Conservation (phyloP, 2,888 invertebrate species). For the Calephelis perditalis region DNA sequence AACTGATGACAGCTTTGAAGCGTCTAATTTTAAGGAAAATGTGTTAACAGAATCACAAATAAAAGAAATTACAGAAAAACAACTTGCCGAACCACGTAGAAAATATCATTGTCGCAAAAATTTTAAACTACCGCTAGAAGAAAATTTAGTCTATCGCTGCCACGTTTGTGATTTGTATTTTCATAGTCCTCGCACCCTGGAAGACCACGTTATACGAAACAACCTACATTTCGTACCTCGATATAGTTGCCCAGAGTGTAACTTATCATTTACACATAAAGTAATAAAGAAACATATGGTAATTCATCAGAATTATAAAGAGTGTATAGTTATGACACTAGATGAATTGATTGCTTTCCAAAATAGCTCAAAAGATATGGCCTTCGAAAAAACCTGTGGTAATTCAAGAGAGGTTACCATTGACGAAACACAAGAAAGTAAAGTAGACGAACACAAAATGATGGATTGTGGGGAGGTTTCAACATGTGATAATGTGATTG, state of each 20-base stretch:
- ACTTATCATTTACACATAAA: background rate
- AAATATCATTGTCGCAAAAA: too few relatives aligned
- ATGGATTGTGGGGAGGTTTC: too few relatives aligned
- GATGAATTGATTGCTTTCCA: conserved; percentile 1
- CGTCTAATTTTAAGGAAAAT: too few relatives aligned
- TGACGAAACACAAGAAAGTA: background rate
- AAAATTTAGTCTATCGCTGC: conserved; percentile 10
- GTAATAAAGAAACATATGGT: background rate
- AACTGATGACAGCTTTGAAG: too few relatives aligned
- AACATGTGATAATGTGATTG: background rate
- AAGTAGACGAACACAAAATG: background rate
- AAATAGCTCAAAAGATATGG: background rate
- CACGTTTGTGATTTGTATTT: conserved; percentile 18
- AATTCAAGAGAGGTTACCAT: background rate
- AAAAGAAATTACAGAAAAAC: too few relatives aligned
- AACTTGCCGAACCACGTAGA: too few relatives aligned
- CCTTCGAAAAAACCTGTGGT: background rate
- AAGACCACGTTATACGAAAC: background rate
- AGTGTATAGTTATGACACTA: background rate
- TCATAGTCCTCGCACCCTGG: background rate
- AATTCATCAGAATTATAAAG: background rate
- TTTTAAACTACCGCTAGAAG: background rate
- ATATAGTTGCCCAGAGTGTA: conserved; percentile 1
- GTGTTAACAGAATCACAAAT: too few relatives aligned
- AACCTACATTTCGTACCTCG: background rate